Conservation (phyloP, 2,113 vertebrate genomes). For the cat (Felis catus) region F.catus_Fca126_mat1.0 CM031412.1:120526001-120526500, state of each 20-base stretch:
- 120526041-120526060: not conserved
- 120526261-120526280: not conserved
- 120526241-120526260: not conserved
- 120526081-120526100: not conserved
- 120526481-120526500: not conserved
- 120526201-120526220: not conserved
- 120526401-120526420: conserved; percentile 5
- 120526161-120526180: not conserved
- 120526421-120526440: not conserved
- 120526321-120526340: not conserved
- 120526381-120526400: not conserved
- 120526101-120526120: not conserved
- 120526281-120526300: not conserved
- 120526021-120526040: not conserved
- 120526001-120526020: not conserved
- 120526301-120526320: not conserved
- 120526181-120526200: not conserved
- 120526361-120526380: not conserved
- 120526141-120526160: not conserved
- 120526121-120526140: not conserved
- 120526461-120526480: not conserved
- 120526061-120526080: not conserved
- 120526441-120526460: not conserved
- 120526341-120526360: not conserved
- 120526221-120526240: not conserved